These are phyloP conservation scores for Akabosia matsudoensis DNA, from an alignment of 1,140 invertebrate species.

Conservation along the genomic window DNA sequence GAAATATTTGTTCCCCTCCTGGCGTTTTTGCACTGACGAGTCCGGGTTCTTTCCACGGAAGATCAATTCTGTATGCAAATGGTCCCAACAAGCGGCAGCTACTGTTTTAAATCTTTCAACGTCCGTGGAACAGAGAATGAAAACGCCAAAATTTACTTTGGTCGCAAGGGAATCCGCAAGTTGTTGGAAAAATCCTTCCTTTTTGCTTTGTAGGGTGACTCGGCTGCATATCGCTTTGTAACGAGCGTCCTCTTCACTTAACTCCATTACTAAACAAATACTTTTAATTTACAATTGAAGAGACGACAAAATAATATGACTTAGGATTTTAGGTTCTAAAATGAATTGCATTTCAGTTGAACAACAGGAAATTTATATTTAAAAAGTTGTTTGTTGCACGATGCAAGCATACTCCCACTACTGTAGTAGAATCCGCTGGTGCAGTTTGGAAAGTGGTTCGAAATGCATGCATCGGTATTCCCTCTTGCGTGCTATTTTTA, in stretches of 20 bases:
- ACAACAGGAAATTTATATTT: too few relatives aligned
- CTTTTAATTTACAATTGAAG: neutral
- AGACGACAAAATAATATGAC: too few relatives aligned
- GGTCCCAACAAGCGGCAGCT: slow-evolving; percentile 32
- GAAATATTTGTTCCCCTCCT: slow-evolving; percentile 73
- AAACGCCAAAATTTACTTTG: slow-evolving; percentile 23
- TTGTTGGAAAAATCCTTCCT: slow-evolving; percentile 39
- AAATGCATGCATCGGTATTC: too few relatives aligned
- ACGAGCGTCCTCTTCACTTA: slow-evolving; percentile 19
- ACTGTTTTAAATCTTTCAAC: slow-evolving; percentile 31
- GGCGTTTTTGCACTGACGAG: slow-evolving; percentile 64
- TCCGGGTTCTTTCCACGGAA: slow-evolving; percentile 60
- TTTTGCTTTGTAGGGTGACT: slow-evolving; percentile 41
- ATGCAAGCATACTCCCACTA: too few relatives aligned
- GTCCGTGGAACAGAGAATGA: slow-evolving; percentile 32
- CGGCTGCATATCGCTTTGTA: slow-evolving; percentile 38
- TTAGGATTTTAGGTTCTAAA: too few relatives aligned
- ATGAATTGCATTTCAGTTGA: too few relatives aligned
- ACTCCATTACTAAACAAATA: neutral
- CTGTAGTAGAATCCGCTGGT: too few relatives aligned
- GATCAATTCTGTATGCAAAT: slow-evolving; percentile 39
- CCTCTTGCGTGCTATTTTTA: too few relatives aligned
- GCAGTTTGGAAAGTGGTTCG: too few relatives aligned
- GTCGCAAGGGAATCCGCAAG: slow-evolving; percentile 35
- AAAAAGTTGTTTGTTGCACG: too few relatives aligned